phyloP scores from a whole-genome alignment of 1,140 invertebrate genomes.

The Leptonema lineaticorne region DNA sequence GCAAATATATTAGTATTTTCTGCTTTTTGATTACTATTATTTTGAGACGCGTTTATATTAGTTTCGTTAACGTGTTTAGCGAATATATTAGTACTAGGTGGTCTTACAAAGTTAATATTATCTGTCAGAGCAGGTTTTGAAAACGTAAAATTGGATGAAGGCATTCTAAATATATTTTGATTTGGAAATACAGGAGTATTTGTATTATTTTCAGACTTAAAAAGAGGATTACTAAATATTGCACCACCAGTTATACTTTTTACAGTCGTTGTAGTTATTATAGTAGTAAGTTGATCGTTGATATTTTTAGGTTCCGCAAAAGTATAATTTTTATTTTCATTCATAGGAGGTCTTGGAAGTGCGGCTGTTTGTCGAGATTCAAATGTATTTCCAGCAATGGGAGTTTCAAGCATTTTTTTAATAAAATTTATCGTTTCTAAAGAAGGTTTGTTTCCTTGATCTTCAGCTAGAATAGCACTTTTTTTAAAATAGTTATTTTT shows the following conservation, averaged over 20 bases:
- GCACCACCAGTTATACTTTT: neutral
- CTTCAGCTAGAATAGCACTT: conserved; percentile 57
- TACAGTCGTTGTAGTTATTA: neutral
- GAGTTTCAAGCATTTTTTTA: conserved; percentile 46
- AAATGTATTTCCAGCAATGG: conserved; percentile 19
- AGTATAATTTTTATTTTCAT: conserved; percentile 14
- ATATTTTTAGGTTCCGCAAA: conserved; percentile 35
- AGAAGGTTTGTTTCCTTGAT: conserved; percentile 54
- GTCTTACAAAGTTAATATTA: neutral
- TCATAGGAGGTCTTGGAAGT: neutral
- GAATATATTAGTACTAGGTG: too few species aligned
- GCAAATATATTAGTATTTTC: neutral
- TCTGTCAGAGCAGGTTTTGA: conserved; percentile 32
- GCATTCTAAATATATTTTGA: conserved; percentile 11
- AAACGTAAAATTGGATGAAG: conserved; percentile 35
- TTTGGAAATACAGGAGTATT: neutral
- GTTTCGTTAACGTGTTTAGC: too few species aligned
- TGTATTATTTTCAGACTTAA: conserved; percentile 16
- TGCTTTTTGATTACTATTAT: neutral
- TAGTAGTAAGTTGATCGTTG: neutral
- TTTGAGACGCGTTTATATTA: too few species aligned
- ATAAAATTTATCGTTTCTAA: conserved; percentile 52
- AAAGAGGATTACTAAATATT: conserved; percentile 1
- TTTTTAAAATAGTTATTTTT: conserved; percentile 59
- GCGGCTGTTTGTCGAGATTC: neutral